phyloP scores from a whole-genome alignment of 1,140 invertebrate genomes.

The Colletes latitarsis region DNA sequence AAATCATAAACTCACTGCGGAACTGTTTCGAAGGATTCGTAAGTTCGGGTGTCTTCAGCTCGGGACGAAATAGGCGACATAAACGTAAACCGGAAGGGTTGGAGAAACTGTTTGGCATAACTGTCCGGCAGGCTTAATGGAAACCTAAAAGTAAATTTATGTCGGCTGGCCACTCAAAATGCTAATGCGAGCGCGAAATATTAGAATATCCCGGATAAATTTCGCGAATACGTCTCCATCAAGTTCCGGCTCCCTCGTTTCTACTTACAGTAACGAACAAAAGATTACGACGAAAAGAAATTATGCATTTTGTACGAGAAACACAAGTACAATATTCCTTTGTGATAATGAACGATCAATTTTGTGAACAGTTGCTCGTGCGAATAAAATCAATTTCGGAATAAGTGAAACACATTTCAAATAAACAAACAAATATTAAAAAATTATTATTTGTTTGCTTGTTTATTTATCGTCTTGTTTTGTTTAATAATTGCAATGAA shows the following conservation, averaged over 20 bases:
- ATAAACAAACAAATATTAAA: too few species aligned
- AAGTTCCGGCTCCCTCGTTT: background rate
- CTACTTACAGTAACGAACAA: too few species aligned
- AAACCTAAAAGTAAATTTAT: constrained; percentile 49
- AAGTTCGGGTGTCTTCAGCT: constrained; percentile 2
- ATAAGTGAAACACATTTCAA: too few species aligned
- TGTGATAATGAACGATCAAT: too few species aligned
- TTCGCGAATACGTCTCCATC: background rate
- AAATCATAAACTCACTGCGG: background rate
- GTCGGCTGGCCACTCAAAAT: constrained; percentile 18
- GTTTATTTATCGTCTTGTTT: too few species aligned
- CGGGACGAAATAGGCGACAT: background rate
- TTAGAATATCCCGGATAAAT: background rate
- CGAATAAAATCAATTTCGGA: too few species aligned
- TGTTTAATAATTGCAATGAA: too few species aligned
- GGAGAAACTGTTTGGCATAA: constrained; percentile 20
- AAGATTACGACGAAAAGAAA: too few species aligned
- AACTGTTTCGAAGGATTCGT: background rate
- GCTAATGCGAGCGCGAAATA: constrained; percentile 24
- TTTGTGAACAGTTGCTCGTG: too few species aligned
- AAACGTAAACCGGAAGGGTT: constrained; percentile 19
- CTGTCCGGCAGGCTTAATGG: constrained; percentile 16
- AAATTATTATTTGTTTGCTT: too few species aligned
- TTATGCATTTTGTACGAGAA: background rate
- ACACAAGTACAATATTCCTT: too few species aligned